Base-by-base conservation (phyloP, 2,797 vertebrate genomes). In the Coregonus suidteri region DNA sequence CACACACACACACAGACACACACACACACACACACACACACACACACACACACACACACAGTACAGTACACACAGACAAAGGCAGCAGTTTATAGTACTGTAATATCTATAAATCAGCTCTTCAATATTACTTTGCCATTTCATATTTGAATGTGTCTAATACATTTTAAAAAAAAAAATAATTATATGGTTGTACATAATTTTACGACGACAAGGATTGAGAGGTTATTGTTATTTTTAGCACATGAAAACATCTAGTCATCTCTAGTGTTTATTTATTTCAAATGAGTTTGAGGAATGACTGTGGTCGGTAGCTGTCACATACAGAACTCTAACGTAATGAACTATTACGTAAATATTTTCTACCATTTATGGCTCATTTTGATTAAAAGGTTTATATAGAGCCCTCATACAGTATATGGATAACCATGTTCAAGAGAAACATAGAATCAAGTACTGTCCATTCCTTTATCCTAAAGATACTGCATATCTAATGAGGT, bases 31-130 rank as follows among this genome's bases (percentile, higher is more conserved):
- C 20, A 65, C 6, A 65, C 51, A 13, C 4, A 14, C 16, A 65
- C 56, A 73, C 53, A 73, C 52, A 73, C 16, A 73, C 16, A 65
- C 56, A 15, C 31, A 67, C 65, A 35, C 30, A 67, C 31, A 34
- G 30, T 31, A 53, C 65, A 67, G 65, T 6, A 9, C n/a, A 13
- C 51, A 72, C 14, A 54, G 71, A 68, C 14, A 35, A 34, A 68
- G 15, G 6, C 66, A 37, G 30, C 31, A 25, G 30, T 67, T 25
- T 16, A 47, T 1, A 2, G 4, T 65, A 18, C 6, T 51, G 11
- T 53, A 51, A 16, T 13, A 52, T 47, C 18, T 67, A 14, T 16
- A 52, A 30, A 71, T 67, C 65, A 67, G 20, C 6, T 25, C 47
- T 53, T 52, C 70, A 51, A 15, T 64, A 64, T 64, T 3, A 64